Conservation (phyloP, 2,113 vertebrate genomes). For the Otus sunia region DNA sequence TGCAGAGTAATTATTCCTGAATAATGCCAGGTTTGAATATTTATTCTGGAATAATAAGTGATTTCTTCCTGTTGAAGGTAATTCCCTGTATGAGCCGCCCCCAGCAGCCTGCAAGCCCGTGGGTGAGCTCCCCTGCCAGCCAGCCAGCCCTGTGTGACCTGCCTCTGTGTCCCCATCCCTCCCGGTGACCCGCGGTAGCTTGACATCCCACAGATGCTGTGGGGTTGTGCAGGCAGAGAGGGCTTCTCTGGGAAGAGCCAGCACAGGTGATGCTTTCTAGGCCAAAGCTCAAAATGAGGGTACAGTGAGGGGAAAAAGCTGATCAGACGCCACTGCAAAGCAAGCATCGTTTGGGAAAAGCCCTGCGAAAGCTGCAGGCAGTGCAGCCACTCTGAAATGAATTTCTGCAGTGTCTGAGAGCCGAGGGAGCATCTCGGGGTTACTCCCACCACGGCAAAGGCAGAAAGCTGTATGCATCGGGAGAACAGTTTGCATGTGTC, state of each 20-base stretch:
- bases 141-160: neutral
- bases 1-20: neutral
- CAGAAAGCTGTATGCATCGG: neutral
- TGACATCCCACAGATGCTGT: neutral
- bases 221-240: neutral
- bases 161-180: neutral
- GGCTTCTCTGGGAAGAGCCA: neutral
- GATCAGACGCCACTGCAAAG: neutral
- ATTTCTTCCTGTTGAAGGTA: neutral
- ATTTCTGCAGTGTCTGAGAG: neutral
- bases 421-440: neutral
- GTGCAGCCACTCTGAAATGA: neutral
- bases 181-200: fast-evolving
- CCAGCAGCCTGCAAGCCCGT: fast-evolving
- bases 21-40: neutral
- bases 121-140: neutral
- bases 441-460: neutral
- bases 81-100: neutral
- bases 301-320: neutral
- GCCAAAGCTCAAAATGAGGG: neutral
- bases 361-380: neutral
- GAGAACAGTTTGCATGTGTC: neutral
- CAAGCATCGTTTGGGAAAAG: neutral
- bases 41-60: neutral
- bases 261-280: neutral